Evolutionary conservation across 2,888 invertebrate species (phyloP), one percentile per base, ranked within the genome.

Genomic region (Mactromeris polynyma): DNA sequence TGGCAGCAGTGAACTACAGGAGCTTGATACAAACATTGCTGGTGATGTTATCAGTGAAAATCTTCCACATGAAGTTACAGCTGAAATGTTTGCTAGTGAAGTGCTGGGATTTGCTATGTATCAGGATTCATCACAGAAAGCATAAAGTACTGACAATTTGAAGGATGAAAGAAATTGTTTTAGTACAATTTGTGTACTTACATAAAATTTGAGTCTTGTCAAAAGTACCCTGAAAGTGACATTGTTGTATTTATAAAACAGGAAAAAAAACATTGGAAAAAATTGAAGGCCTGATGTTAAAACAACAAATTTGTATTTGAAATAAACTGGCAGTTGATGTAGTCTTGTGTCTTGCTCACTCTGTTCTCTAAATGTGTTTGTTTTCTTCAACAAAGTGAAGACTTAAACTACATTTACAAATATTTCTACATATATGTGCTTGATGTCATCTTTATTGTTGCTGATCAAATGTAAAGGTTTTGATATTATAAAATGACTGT

Each of bases 1-100:
- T 6, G 96, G 96, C n/a, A 96, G 96, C 89, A 95, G 96, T 82
- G 96, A 96, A 91, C 90, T 95, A 81, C 95, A 95, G 14, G 94
- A 95, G 17, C 95, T 96, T 92, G 95, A 96, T 82, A 93, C 95
- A 0, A 83, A 93, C 1, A 88, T 89, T 1, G 95, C 96, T 7
- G 96, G 95, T 0, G 95, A 95, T 86, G 89, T 96, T 51, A 96
- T 96, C 42, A 96, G 96, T 46, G 94, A 96, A 80, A 94, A 94
- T 83, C 95, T 97, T 38, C 96, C 97, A 0, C 94, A 94, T 46
- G 91, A 96, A n/a, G 93, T 97, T 69, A 94, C 95, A 19, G 95
- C 96, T 6, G 95, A 96, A 42, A 95, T 95, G 94, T 96, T 97
- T 90, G 94, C 96, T 17, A 94, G 94, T 82, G 96, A 96, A 85